These are phyloP conservation scores for Noctua janthina DNA, from an alignment of 2,888 invertebrate species.

Conservation along the genomic window DNA sequence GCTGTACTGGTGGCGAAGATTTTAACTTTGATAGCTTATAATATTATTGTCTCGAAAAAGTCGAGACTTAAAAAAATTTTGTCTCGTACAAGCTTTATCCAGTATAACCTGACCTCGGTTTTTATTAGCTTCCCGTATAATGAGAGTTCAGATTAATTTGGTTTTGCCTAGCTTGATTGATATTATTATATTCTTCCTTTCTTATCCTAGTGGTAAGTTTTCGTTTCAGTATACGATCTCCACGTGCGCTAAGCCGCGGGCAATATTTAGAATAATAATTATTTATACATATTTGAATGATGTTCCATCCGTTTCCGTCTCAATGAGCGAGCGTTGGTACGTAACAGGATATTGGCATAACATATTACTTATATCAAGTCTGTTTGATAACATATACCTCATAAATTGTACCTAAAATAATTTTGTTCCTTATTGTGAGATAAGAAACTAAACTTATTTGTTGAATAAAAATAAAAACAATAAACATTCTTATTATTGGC, in stretches of 20 bases:
- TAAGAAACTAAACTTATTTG: not conserved
- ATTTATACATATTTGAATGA: conserved; percentile 56
- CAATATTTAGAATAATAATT: not conserved
- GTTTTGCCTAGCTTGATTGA: too few relatives aligned
- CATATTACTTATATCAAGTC: conserved; percentile 44
- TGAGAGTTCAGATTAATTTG: too few relatives aligned
- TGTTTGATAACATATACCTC: not conserved
- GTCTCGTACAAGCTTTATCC: too few relatives aligned
- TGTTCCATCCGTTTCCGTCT: conserved; percentile 55
- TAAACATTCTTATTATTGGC: too few relatives aligned
- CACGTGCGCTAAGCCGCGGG: not conserved
- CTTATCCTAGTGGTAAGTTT: not conserved
- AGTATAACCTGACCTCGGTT: too few relatives aligned
- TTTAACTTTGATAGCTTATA: not conserved
- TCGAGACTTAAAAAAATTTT: too few relatives aligned
- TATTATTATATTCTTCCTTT: not conserved
- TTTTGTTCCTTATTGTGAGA: not conserved
- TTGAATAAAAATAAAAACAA: not conserved
- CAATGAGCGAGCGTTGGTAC: conserved; percentile 36
- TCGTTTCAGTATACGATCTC: not conserved
- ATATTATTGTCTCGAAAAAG: not conserved
- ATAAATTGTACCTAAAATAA: not conserved
- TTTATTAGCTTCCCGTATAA: too few relatives aligned
- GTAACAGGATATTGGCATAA: conserved; percentile 59
- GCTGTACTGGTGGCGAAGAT: not conserved